phyloP scores from a whole-genome alignment of 2,797 vertebrate species.

The Eutrigla gurnardus region DNA sequence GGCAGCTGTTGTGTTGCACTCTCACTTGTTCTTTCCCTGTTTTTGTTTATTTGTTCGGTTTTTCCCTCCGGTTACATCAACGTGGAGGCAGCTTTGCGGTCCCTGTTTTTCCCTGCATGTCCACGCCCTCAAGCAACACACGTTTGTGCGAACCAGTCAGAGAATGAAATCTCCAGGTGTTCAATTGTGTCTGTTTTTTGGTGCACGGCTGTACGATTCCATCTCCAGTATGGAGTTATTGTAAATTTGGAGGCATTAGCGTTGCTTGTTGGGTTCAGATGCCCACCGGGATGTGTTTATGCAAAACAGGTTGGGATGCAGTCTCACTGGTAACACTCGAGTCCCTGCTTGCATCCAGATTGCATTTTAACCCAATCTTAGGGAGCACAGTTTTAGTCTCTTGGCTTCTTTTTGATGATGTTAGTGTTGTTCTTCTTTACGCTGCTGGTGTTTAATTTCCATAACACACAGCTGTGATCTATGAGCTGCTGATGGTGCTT shows the following conservation, averaged over 20 bases:
- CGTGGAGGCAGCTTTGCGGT: no score
- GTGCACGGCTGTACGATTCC: not conserved
- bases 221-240: constrained; percentile 24
- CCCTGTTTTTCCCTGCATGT: not conserved
- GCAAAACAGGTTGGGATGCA: constrained; percentile 51
- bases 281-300: constrained; percentile 33
- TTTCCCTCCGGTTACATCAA: no score
- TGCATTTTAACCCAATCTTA: constrained; percentile 27
- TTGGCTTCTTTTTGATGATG: constrained; percentile 20
- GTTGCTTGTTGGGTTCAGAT: constrained; percentile 21
- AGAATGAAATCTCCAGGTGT: not conserved
- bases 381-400: not conserved
- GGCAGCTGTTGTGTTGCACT: no score
- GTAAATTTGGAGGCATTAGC: constrained; percentile 31
- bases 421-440: constrained; percentile 22
- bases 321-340: constrained; percentile 49
- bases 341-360: constrained; percentile 32
- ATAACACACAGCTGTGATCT: constrained; percentile 16
- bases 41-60: no score
- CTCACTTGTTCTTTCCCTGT: no score
- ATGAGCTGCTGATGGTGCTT: constrained; percentile 9
- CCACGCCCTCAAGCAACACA: constrained; percentile 9
- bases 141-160: constrained; percentile 1
- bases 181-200: constrained; percentile 9
- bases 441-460: constrained; percentile 1